Base-by-base conservation (phyloP, 2,888 invertebrate species). In the Drosophila villosipedis region DNA sequence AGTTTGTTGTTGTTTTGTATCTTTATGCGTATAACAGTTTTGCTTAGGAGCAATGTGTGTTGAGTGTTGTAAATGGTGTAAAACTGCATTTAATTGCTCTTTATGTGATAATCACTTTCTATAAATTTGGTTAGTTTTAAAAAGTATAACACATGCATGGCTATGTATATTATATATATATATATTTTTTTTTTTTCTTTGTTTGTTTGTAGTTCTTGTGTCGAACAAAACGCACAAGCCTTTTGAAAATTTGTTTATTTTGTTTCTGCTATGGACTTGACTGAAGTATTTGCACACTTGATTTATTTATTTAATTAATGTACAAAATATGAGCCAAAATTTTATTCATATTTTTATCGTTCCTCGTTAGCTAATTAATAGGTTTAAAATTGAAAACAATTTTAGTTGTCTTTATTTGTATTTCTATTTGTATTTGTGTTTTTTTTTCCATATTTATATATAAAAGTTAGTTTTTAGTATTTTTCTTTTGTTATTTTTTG, bases 351-450 rank as follows among this genome's bases (percentile, higher is more conserved):
- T 47, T 43, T 22, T 37, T 12, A 19, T 35, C 33, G 52, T 58
- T 68, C 22, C 33, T 47, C 61, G 28, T 70, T 53, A 80, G 67
- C 65, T 78, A 76, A 69, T 78, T 70, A 64, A 83, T 64, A 70
- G 61, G 55, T 84, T 73, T 66, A 84, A 84, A 84, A 84, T 84
- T 84, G 84, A 89, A 84, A 85, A 90, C 81, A 86, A 85, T 86
- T 85, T 85, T 63, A 73, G 59, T 54, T 67, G 39, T 37, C 37
- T 80, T 57, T 53, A 49, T 69, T 57, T 30, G 33, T 61, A 41
- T 39, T 39, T 54, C 12, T 25, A n/a, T 39, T 47, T 61, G 33
- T 54, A 14, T 66, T 64, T 54, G 53, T 41, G 10, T 72, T 62
- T 41, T 60, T 52, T 50, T 25, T 58, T 67, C 2, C 16, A 25